A percentile compares a stretch with the other conserved stretches of the same genome.
phyloP scores from a whole-genome alignment of 2,888 invertebrate genomes.

The Anarsia innoxiella region DNA sequence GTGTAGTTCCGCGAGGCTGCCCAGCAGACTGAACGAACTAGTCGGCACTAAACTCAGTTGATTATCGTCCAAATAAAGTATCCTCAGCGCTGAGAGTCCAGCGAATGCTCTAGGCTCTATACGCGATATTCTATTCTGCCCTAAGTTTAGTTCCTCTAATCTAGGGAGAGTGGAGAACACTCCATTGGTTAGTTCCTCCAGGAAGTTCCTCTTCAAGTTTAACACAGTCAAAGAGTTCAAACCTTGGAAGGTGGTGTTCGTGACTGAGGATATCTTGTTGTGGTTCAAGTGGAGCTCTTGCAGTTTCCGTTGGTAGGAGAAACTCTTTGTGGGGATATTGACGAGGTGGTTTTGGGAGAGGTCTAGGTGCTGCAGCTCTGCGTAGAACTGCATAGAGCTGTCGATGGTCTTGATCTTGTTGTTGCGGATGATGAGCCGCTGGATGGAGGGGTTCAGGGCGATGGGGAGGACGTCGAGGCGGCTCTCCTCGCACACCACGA shows the following conservation, averaged over 20 bases:
- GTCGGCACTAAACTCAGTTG: constrained; percentile 86
- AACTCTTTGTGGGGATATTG: constrained; percentile 86
- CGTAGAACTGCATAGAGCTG: constrained; percentile 91
- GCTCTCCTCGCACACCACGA: constrained; percentile 89
- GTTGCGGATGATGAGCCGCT: constrained; percentile 87
- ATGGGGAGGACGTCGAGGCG: constrained; percentile 93
- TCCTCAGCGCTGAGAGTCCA: constrained; percentile 83
- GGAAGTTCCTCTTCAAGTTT: constrained; percentile 86
- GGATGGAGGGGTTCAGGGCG: constrained; percentile 92
- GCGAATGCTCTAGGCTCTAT: constrained; percentile 86
- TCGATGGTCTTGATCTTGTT: constrained; percentile 92
- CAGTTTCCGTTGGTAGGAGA: constrained; percentile 86
- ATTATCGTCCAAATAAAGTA: constrained; percentile 90
- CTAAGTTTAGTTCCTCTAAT: constrained; percentile 89
- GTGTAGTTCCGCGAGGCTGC: constrained; percentile 87
- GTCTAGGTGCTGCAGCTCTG: constrained; percentile 89
- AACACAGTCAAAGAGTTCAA: constrained; percentile 85
- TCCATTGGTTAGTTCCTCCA: constrained; percentile 84
- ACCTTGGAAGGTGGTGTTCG: constrained; percentile 87
- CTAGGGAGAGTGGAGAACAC: constrained; percentile 84
- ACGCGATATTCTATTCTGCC: constrained; percentile 87
- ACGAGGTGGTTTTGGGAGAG: constrained; percentile 89
- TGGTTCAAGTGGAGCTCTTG: constrained; percentile 88
- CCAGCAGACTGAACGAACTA: constrained; percentile 80
- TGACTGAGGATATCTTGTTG: constrained; percentile 88